phyloP scores from a whole-genome alignment of 2,888 invertebrate genomes.

The Boloria euphrosyne region DNA sequence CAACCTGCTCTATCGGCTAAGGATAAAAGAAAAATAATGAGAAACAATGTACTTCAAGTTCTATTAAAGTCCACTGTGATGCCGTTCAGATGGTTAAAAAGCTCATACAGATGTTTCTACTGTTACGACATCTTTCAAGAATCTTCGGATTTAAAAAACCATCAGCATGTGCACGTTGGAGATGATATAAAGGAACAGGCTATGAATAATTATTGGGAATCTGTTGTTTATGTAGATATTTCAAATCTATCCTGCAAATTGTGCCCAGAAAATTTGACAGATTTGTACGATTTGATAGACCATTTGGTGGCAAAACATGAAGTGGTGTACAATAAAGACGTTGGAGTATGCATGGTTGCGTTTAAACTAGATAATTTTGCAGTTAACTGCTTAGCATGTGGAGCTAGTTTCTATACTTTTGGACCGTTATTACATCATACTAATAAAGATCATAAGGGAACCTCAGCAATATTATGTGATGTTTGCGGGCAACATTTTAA shows the following conservation, averaged over 20 bases:
- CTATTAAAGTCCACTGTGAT: constrained; percentile 65
- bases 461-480: constrained; percentile 69
- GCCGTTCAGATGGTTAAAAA: constrained; percentile 76
- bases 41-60: constrained; percentile 66
- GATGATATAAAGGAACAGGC: constrained; percentile 62
- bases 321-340: constrained; percentile 66
- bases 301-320: constrained; percentile 63
- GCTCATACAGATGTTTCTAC: constrained; percentile 74
- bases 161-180: constrained; percentile 58
- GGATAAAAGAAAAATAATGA: constrained; percentile 65
- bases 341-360: constrained; percentile 69
- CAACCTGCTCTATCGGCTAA: constrained; percentile 50
- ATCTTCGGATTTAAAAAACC: constrained; percentile 61
- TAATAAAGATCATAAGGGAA: constrained; percentile 73
- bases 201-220: constrained; percentile 74
- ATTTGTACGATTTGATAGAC: constrained; percentile 67
- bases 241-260: constrained; percentile 63
- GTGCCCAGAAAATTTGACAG: constrained; percentile 57
- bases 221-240: constrained; percentile 68
- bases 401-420: constrained; percentile 67
- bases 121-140: constrained; percentile 77
- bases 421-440: constrained; percentile 71
- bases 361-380: constrained; percentile 68
- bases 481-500: constrained; percentile 74
- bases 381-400: constrained; percentile 65